phyloP scores from a whole-genome alignment of 2,797 vertebrate species.

The Alectoris magna region DNA sequence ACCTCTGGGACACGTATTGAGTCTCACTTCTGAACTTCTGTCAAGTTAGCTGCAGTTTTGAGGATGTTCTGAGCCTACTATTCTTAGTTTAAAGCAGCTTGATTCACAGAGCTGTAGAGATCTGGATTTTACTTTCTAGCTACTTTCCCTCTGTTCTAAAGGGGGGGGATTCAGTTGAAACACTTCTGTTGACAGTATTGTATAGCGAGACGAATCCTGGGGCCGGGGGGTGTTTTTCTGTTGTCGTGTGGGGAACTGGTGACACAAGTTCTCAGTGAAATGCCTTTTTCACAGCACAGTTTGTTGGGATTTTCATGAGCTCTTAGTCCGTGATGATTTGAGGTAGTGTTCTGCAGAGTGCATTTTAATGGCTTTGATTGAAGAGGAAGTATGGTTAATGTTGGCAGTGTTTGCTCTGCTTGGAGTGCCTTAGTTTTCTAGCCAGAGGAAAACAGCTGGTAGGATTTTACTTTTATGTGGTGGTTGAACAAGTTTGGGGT shows the following conservation, averaged over 20 bases:
- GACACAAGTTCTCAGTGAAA: not conserved
- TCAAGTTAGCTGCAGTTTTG: not conserved
- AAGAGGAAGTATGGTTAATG: not conserved
- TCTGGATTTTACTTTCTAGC: not conserved
- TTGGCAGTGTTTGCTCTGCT: not conserved
- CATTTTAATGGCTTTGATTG: conserved; percentile 25
- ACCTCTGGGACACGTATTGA: not conserved
- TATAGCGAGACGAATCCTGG: not conserved
- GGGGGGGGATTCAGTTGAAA: not conserved
- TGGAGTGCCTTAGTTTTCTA: not conserved
- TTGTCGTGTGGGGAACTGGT: not conserved
- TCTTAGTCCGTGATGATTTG: not conserved
- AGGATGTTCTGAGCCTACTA: not conserved
- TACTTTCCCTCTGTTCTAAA: not conserved
- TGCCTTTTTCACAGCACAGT: not conserved
- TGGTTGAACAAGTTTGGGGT: not conserved
- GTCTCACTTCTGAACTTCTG: not conserved
- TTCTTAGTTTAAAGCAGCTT: not conserved
- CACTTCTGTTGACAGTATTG: not conserved
- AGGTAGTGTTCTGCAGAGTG: not conserved
- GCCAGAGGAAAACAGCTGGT: not conserved
- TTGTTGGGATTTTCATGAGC: not conserved
- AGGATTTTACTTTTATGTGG: not conserved
- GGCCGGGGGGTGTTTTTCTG: not conserved
- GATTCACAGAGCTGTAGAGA: not conserved